phyloP scores from a whole-genome alignment of 2,113 vertebrate genomes.

The Chinchilla lanigera region DNA sequence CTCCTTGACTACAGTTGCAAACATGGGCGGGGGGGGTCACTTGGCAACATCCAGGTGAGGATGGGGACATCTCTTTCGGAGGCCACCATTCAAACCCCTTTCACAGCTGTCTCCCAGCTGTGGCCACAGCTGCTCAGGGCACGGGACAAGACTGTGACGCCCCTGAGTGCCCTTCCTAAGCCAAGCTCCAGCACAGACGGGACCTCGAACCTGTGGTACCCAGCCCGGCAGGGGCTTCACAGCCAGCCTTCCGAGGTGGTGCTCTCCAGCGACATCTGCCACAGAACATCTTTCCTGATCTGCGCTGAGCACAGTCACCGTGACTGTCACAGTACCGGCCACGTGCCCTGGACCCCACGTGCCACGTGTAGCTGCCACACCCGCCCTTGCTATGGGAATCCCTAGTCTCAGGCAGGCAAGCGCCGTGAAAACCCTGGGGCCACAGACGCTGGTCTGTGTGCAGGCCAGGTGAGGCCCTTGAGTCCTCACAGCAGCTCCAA shows the following conservation, averaged over 20 bases:
- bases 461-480: not conserved
- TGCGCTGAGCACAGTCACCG: not conserved
- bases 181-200: not conserved
- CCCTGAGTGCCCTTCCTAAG: not conserved
- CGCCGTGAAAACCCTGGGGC: not conserved
- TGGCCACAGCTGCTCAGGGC: not conserved
- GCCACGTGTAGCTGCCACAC: not conserved
- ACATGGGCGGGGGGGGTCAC: not conserved
- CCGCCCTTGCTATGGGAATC: not conserved
- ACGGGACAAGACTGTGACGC: not conserved
- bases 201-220: too few species aligned
- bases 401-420: not conserved
- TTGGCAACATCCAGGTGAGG: not conserved
- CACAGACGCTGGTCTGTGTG: not conserved
- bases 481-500: not conserved
- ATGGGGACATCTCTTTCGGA: not conserved
- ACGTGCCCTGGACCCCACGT: rapidly evolving
- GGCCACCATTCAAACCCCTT: not conserved
- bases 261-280: not conserved
- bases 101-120: not conserved
- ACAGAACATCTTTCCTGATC: not conserved
- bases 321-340: not conserved
- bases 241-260: not conserved
- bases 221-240: not conserved
- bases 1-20: not conserved